Base-by-base conservation (phyloP, 1,140 invertebrate species). In the Drosophila littoralis region DNA sequence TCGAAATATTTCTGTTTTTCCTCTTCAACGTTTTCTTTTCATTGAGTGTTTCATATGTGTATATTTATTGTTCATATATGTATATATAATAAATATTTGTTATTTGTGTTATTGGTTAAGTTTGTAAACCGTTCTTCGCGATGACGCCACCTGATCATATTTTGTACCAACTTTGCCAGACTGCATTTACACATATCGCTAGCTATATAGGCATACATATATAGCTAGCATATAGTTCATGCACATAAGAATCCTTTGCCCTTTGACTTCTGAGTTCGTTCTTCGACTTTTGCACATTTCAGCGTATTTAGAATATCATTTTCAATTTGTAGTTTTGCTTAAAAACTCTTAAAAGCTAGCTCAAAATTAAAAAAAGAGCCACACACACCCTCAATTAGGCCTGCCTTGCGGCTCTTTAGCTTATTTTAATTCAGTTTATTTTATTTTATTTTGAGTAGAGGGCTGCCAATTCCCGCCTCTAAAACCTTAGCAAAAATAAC, bases 131-230 rank as follows among this genome's bases (percentile, higher is more conserved):
- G 15, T 68, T 71, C 12, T 65, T 79, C 50, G 50, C 60, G 73
- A 51, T 81, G 77, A 86, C 68, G 60, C 69, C 75, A 85, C 83
- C 83, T 88, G 83, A 88, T 88, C 77, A 88, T 74, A 79, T 77
- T 88, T 88, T 88, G 83, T 88, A 88, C 83, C 83, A 88, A 89
- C 83, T 58, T 86, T 88, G 76, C 61, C 79, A 63, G 60, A 54
- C 61, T 75, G 46, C 73, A 54, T 58, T 65, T 60, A 65, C 58
- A 59, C 38, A 60, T 51, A 50, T 54, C 60, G 17, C 48, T 70
- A 61, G 54, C 9, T 64, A 48, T 46, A 67, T 69, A 65, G 70
- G 32, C 50, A 7, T 59, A 40, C n/a, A n/a, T 67, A 55, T 79
- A 68, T 51, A 71, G 35, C 45, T 50, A 40, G 15, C 38, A 33